Evolutionary conservation across 2,888 invertebrate species (phyloP).

Genomic region (Parnassius mnemosyne): DNA sequence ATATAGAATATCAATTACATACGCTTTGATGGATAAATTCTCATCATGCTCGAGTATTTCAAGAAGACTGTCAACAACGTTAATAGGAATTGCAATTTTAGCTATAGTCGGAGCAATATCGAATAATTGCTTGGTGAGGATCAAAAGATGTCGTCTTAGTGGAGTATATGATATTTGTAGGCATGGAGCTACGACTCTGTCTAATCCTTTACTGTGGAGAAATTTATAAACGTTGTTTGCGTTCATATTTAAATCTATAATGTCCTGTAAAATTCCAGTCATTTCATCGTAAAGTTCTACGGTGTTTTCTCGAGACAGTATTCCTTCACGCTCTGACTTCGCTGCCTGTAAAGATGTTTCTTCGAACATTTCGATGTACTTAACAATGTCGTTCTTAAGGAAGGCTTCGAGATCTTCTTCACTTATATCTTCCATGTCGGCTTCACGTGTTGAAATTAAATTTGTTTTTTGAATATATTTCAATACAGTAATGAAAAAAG

Average conservation of each 20-base stretch:
- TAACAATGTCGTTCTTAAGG: slow-evolving; percentile 32
- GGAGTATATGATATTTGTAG: slow-evolving; percentile 38
- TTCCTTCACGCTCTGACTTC: slow-evolving; percentile 31
- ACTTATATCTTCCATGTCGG: neutral
- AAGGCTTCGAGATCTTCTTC: slow-evolving; percentile 3
- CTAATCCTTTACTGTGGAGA: slow-evolving; percentile 51
- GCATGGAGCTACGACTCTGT: slow-evolving; percentile 45
- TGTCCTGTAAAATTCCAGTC: slow-evolving; percentile 37
- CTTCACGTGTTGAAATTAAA: neutral
- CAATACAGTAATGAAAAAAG: no score
- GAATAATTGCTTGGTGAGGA: slow-evolving; percentile 50
- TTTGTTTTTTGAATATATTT: no score
- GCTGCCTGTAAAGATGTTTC: slow-evolving; percentile 29
- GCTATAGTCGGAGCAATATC: slow-evolving; percentile 47
- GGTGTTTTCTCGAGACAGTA: slow-evolving; percentile 36
- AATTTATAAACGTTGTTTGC: slow-evolving; percentile 48
- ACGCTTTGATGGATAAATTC: slow-evolving; percentile 50
- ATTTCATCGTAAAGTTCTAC: slow-evolving; percentile 41
- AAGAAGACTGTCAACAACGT: slow-evolving; percentile 51
- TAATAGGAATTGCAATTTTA: slow-evolving; percentile 44
- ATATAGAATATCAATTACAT: slow-evolving; percentile 51
- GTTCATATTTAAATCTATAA: slow-evolving; percentile 43
- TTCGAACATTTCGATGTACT: slow-evolving; percentile 40
- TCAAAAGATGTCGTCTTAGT: slow-evolving; percentile 44
- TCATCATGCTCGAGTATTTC: slow-evolving; percentile 56